Base-by-base conservation (phyloP, 2,113 vertebrate genomes). In the Pseudonaja textilis region DNA sequence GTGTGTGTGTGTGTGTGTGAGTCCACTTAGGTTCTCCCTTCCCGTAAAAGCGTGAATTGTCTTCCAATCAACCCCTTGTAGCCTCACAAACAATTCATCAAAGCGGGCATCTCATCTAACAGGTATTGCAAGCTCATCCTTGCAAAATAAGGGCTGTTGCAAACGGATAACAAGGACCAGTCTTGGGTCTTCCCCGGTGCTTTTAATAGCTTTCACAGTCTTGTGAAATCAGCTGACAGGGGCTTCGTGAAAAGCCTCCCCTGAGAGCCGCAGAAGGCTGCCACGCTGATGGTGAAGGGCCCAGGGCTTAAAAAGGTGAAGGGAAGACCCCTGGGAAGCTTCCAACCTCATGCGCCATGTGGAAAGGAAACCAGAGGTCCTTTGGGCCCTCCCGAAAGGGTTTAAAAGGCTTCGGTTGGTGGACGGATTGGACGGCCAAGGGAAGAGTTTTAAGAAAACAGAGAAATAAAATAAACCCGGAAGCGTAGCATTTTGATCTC, bases 141-240 rank as follows among this genome's bases (percentile, higher is more conserved):
- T 61, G 59, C 59, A 10, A 61, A 39, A 47, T n/a, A 69, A 61
- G 3, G 64, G 14, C 64, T 34, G 29, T 6, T 34, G 64, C 5
- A 2, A 34, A 34, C 5, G 1, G 64, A 18, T 16, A 4, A 18
- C 29, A 18, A 18, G 5, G 29, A 0, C 18, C 14, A 0, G 0
- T 34, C 2, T 1, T 61, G 23, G 25, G 9, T 61, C 57, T 61
- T 25, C 8, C 26, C 14, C 14, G 1, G 14, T 14, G 64, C n/a
- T 69, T 69, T 34, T 69, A 34, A 18, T 34, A 69, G n/a, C 64
- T n/a, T n/a, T 0, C 3, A 14, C 14, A n/a, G n/a, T 34, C 5
- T 34, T 69, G n/a, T 18, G 64, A 34, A 69, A 34, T 34, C n/a
- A 16, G 14, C n/a, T 2, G 1, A 50, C 1, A 9, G 47, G 47